phyloP scores from a whole-genome alignment of 2,888 invertebrate genomes.

The Noctua fimbriata region DNA sequence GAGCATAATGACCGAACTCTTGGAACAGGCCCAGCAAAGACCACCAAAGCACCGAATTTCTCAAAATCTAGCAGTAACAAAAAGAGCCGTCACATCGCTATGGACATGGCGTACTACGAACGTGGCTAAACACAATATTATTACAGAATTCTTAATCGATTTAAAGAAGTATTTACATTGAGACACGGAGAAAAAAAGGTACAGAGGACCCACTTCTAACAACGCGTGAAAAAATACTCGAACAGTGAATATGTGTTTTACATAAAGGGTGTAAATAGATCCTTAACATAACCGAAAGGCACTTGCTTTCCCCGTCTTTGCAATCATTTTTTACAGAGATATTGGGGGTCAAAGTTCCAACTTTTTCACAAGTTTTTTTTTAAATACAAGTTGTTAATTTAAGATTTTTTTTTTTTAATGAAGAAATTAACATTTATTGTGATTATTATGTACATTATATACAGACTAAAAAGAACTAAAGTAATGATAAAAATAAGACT shows the following conservation, averaged over 20 bases:
- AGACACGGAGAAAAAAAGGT: not conserved
- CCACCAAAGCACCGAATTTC: constrained; percentile 23
- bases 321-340: no score
- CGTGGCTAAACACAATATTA: constrained; percentile 63
- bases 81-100: constrained; percentile 51
- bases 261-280: no score
- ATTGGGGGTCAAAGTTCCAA: no score
- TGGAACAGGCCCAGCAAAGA: constrained; percentile 8
- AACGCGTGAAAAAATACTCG: not conserved
- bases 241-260: not conserved
- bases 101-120: constrained; percentile 41
- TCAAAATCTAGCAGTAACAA: constrained; percentile 21
- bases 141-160: constrained; percentile 63
- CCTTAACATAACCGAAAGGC: no score
- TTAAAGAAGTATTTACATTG: constrained; percentile 49
- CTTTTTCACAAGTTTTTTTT: no score
- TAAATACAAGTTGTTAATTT: no score
- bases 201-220: not conserved
- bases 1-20: not conserved
- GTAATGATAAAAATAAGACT: no score
- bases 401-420: no score
- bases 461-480: no score
- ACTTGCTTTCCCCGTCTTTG: no score
- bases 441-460: no score
- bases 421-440: no score